Evolutionary conservation across 2,797 vertebrate species (phyloP), one percentile per base, ranked within the genome.

Genomic region (Pseudocheirus occidentalis): DNA sequence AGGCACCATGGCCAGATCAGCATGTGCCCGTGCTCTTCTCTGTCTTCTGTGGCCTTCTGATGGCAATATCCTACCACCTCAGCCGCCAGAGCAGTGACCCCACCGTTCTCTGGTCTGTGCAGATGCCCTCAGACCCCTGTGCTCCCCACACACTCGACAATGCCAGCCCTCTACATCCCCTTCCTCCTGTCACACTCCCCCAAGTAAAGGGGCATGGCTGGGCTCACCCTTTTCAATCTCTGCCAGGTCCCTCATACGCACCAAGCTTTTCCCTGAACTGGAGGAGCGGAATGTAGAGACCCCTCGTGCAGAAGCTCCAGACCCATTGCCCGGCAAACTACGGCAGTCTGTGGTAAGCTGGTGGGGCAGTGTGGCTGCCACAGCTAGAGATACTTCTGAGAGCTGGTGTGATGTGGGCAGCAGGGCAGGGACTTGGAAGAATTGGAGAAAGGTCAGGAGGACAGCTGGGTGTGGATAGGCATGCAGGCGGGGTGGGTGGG

Each of bases 71-170:
- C 89, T 99, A 99, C 98, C 99, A 99, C 98, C 98, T 99, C 95
- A 99, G 99, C 98, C 99, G 99, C 91, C 99, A 99, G 98, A 99
- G 99, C 98, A 99, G 99, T 1, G 99, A 99, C 97, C 99, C 99
- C 81, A 99, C 99, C 3, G 99, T 99, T 95, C 98, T 99, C 91
- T 99, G 99, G 99, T 90, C 31, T 91, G 13, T 95, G 52, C 40
- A 28, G 56, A 57, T 11, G 16, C 52, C 24, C 21, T 27, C 52
- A 18, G 4, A n/a, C n/a, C 62, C 21, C 55, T 66, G 59, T 52
- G 29, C n/a, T 55, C 46, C 55, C 59, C 91, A 50, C 6, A 29
- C 46, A 46, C 55, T 81, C 28, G 16, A 50, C 56, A 94, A 14
- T 12, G 0, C 12, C 28, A 2, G 91, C 94, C 14, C 52, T 52